phyloP scores from a whole-genome alignment of 2,113 vertebrate genomes.

The Falcunculus frontatus region DNA sequence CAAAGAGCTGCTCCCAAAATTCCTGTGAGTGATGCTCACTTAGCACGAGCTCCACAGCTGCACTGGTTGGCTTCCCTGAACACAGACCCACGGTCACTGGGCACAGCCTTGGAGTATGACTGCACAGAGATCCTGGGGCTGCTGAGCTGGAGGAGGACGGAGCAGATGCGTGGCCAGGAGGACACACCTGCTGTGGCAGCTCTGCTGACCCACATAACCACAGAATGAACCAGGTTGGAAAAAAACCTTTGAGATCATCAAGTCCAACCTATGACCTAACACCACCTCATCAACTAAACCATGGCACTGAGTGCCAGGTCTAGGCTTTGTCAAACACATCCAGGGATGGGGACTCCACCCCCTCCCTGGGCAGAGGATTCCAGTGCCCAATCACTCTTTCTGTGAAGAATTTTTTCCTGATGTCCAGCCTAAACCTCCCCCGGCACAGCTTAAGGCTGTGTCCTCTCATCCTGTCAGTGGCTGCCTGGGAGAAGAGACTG shows the following conservation, averaged over 20 bases:
- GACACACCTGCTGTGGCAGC: neutral
- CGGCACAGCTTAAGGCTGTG: neutral
- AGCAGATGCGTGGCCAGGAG: rapidly evolving
- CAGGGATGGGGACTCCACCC: neutral
- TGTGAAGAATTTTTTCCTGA: neutral
- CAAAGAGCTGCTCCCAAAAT: neutral
- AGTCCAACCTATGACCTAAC: neutral
- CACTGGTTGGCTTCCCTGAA: neutral
- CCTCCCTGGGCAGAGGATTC: neutral
- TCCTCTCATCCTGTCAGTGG: neutral
- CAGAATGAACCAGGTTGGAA: neutral
- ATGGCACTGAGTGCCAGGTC: neutral
- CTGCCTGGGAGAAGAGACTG: neutral
- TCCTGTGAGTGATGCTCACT: neutral
- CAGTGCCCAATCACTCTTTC: neutral
- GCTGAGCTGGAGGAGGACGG: rapidly evolving
- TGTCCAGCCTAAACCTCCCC: neutral
- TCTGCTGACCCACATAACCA: neutral
- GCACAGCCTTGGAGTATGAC: neutral
- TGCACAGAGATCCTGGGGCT: neutral
- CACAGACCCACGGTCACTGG: rapidly evolving
- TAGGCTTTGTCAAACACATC: neutral
- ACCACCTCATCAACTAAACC: neutral
- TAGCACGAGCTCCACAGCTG: neutral
- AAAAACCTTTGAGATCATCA: neutral